phyloP scores from a whole-genome alignment of 2,113 vertebrate genomes.

The Lontra canadensis region DNA sequence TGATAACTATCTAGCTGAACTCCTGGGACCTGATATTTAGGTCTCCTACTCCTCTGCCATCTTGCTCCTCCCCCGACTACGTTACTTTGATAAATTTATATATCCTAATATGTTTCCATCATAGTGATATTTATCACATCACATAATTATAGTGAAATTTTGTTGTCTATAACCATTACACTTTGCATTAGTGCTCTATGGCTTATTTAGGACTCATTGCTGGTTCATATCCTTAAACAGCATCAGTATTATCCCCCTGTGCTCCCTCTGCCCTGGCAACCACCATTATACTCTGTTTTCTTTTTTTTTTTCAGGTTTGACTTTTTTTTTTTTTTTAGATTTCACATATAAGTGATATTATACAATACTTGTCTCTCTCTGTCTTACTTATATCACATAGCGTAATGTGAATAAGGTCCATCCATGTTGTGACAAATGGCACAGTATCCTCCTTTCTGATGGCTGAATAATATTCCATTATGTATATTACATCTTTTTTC shows the following conservation, averaged over 20 bases:
- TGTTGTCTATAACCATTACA: background rate
- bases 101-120: background rate
- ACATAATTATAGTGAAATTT: background rate
- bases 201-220: background rate
- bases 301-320: background rate
- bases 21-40: no score
- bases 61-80: background rate
- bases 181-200: background rate
- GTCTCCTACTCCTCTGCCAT: no score
- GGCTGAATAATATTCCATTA: background rate
- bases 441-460: background rate
- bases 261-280: background rate
- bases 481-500: background rate
- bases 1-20: no score
- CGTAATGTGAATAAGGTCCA: background rate
- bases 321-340: background rate
- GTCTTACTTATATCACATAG: background rate
- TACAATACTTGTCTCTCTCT: background rate
- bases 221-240: background rate
- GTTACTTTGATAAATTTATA: constrained; percentile 26
- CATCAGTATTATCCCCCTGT: background rate
- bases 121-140: background rate
- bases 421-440: background rate
- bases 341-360: background rate
- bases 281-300: background rate